These are phyloP conservation scores for Lepilemur septentrionalis DNA, from an alignment of 2,797 vertebrate genomes.

Conservation along the genomic window DNA sequence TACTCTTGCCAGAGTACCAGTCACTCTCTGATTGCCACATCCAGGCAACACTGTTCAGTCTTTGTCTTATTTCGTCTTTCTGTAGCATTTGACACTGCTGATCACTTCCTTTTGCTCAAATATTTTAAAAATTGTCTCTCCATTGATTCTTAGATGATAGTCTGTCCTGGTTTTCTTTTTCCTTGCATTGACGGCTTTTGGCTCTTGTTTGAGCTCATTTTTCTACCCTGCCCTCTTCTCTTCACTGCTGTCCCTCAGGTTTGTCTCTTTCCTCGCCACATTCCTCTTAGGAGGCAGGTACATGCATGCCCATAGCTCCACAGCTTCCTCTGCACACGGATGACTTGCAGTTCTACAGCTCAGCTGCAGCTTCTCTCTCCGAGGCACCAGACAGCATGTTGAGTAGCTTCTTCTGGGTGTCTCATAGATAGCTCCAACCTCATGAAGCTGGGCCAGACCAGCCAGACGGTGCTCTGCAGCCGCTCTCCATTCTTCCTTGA, in stretches of 20 bases:
- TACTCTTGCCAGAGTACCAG: not conserved
- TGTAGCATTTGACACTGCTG: not conserved
- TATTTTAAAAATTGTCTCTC: not conserved
- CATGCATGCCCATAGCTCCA: not conserved
- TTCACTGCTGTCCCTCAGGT: not conserved
- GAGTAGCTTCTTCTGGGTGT: not conserved
- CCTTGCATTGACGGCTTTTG: not conserved
- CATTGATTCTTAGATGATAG: not conserved
- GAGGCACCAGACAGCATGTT: not conserved
- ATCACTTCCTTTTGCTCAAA: not conserved
- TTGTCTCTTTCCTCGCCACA: not conserved
- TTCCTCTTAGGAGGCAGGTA: not conserved
- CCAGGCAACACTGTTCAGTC: not conserved
- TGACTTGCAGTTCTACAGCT: not conserved
- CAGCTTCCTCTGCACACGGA: not conserved
- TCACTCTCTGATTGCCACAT: not conserved
- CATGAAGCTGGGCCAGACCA: not conserved
- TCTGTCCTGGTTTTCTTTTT: not conserved
- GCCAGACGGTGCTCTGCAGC: not conserved
- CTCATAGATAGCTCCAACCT: not conserved
- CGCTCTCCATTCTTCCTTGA: not conserved
- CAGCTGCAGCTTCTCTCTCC: not conserved
- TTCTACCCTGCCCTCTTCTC: not conserved
- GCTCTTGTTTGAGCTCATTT: not conserved
- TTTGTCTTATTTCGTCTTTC: not conserved